Percentiles rank a stretch among this genome's conserved stretches.
Evolutionary conservation across 2,888 invertebrate genomes (phyloP).

Genomic region (Mimachlamys varia): DNA sequence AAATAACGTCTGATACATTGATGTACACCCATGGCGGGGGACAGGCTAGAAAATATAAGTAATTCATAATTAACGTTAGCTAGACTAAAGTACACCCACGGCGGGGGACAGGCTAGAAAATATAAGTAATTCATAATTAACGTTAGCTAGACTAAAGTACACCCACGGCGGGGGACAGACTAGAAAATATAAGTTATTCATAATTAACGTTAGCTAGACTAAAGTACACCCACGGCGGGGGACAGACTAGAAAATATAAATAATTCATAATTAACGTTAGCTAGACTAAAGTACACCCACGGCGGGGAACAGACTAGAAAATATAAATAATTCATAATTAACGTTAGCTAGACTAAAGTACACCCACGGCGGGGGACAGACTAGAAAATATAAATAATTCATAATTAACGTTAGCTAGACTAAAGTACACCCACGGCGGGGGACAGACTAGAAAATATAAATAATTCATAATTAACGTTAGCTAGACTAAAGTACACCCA

Average conservation of each 20-base stretch:
- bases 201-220: too few relatives aligned
- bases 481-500: too few relatives aligned
- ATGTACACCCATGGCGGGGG: slow-evolving; percentile 4
- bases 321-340: background rate
- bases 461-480: too few relatives aligned
- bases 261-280: too few relatives aligned
- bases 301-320: background rate
- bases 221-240: background rate
- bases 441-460: background rate
- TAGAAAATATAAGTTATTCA: background rate
- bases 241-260: background rate
- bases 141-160: too few relatives aligned
- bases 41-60: background rate
- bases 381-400: background rate
- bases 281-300: slow-evolving; percentile 24
- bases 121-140: background rate
- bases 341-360: too few relatives aligned
- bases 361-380: background rate
- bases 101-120: background rate
- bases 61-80: too few relatives aligned
- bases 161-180: background rate
- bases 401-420: too few relatives aligned
- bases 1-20: too few relatives aligned
- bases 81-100: slow-evolving; percentile 25
- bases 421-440: background rate